Evolutionary conservation across 2,797 vertebrate species (phyloP).

Genomic region (Darevskia nairensis): DNA sequence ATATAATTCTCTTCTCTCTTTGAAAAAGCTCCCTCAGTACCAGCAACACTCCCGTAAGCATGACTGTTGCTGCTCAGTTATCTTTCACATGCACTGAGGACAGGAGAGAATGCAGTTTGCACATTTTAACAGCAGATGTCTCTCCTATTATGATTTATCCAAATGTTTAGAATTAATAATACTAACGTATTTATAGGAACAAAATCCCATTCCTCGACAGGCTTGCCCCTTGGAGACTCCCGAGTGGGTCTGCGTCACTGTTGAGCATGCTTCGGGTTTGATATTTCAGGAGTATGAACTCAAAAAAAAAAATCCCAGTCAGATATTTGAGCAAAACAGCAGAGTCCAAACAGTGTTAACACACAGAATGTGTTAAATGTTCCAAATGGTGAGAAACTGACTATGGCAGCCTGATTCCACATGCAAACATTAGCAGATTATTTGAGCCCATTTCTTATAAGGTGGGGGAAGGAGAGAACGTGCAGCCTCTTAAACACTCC

Average conservation of each 20-base stretch:
- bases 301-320: background rate
- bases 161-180: slow-evolving; percentile 84
- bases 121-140: slow-evolving; percentile 86
- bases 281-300: background rate
- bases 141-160: slow-evolving; percentile 88
- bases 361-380: slow-evolving; percentile 56
- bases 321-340: background rate
- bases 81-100: slow-evolving; percentile 58
- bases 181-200: slow-evolving; percentile 78
- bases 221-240: slow-evolving; percentile 56
- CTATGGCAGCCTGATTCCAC: slow-evolving; percentile 59
- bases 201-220: slow-evolving; percentile 57
- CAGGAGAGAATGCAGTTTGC: slow-evolving; percentile 82
- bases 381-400: slow-evolving; percentile 57
- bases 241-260: slow-evolving; percentile 43
- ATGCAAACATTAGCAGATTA: slow-evolving; percentile 56
- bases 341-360: slow-evolving; percentile 25
- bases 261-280: slow-evolving; percentile 15
- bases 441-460: slow-evolving; percentile 21
- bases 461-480: background rate
- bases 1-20: background rate
- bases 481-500: slow-evolving; percentile 43
- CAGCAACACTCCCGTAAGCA: slow-evolving; percentile 43
- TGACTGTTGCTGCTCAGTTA: slow-evolving; percentile 49
- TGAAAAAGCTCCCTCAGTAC: rapidly evolving